A percentile compares a stretch with the other conserved stretches of the same genome.
Conservation (phyloP, 2,888 invertebrate genomes). For the Drosophila multiciliata region DNA sequence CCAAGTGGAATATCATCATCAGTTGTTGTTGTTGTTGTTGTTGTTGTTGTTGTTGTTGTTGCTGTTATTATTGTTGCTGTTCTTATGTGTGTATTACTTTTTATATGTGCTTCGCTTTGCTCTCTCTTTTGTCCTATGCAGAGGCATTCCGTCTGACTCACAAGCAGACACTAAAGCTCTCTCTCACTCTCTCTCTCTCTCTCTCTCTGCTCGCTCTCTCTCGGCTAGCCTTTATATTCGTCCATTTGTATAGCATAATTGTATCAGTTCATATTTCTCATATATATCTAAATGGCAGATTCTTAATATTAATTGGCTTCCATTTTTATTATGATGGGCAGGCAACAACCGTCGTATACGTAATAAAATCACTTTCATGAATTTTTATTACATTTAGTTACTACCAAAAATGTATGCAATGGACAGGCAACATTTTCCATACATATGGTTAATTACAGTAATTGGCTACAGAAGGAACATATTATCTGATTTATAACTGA, state of each 20-base stretch:
- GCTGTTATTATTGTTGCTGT: slow-evolving; percentile 22
- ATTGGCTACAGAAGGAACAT: not conserved
- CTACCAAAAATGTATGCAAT: not conserved
- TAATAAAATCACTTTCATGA: not conserved
- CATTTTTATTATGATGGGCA: not conserved
- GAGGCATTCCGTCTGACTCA: slow-evolving; percentile 22
- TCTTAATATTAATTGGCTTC: not conserved
- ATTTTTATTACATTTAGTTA: not conserved
- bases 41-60: slow-evolving; percentile 22
- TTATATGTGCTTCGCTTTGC: slow-evolving; percentile 14
- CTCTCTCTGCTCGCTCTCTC: not conserved
- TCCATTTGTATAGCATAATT: slow-evolving; percentile 10
- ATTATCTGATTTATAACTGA: not conserved
- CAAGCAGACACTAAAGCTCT: not conserved
- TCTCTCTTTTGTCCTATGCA: slow-evolving; percentile 24
- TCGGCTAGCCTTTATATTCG: not conserved
- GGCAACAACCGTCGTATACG: not conserved
- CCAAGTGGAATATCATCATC: slow-evolving; percentile 84
- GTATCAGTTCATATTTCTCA: slow-evolving; percentile 23
- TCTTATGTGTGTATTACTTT: slow-evolving; percentile 29
- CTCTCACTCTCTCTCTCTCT: slow-evolving; percentile 3
- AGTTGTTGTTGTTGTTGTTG: slow-evolving; percentile 24
- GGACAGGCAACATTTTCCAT: not conserved
- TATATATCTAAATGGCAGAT: slow-evolving; percentile 9
- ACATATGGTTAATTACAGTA: not conserved